Base-by-base conservation (phyloP, 2,113 vertebrate genomes). In the Orthonyx spaldingii region DNA sequence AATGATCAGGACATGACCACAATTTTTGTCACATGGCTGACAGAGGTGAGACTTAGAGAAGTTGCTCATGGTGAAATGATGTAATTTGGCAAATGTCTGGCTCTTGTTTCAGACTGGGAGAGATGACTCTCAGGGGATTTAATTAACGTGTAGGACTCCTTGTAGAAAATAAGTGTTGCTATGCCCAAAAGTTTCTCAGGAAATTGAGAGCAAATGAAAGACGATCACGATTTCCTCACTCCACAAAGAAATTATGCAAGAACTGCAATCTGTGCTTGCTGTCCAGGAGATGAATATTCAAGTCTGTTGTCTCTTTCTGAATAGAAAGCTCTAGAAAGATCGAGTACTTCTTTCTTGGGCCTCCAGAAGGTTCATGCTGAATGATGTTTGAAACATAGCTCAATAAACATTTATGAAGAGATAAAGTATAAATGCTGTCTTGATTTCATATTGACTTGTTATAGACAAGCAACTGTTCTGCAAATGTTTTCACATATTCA, bases 381-480 rank as follows among this genome's bases (percentile, higher is more conserved):
- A 49, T 88, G 35, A 49, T 80, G 11, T 68, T 77, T 88, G 88
- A 94, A 89, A 83, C 18, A 10, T 19, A 75, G 49, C 60, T 92
- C 41, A 49, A 6, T 90, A 90, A 86, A 69, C 18, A 20, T 89
- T 90, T 57, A 78, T 46, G 44, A 44, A 94, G 61, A 94, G 47
- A 63, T 44, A 41, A 78, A 83, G 27, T 59, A 80, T 63, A 83
- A 91, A 78, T 93, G 90, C 56, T 79, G 4, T 68, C 64, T 92
- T 89, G 44, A 86, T 92, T 94, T 92, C 56, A 55, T 83, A 86
- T 84, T 90, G 93, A 90, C n/a, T 94, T 89, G 32, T 92, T 89
- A 90, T 47, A 93, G 68, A 87, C 64, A 92, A 85, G 64, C 26
- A 81, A 90, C 52, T 75, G 56, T 82, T 95, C 71, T 46, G 61